Percentiles rank a stretch among this genome's conserved stretches.
These are phyloP conservation scores for Hylaeus anthracinus DNA, from an alignment of 1,140 invertebrate species.

Conservation along the genomic window DNA sequence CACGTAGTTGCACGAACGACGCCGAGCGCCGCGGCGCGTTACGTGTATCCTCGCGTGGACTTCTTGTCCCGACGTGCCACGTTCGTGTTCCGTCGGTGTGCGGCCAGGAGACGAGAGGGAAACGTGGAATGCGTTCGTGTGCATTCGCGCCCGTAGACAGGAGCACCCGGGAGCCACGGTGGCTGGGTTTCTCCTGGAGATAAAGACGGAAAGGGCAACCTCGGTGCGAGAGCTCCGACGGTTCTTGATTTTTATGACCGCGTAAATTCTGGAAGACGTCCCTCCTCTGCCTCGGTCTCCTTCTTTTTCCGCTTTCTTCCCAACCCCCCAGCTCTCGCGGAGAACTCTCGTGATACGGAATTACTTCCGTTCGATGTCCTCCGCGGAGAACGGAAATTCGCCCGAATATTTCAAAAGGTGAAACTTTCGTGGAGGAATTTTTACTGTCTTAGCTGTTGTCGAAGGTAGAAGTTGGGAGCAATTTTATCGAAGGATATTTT, in stretches of 20 bases:
- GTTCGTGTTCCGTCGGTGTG: background rate
- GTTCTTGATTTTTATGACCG: conserved; percentile 81
- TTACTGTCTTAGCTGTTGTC: background rate
- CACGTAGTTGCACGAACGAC: conserved; percentile 2
- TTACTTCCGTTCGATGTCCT: conserved; percentile 37
- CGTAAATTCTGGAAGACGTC: conserved; percentile 77
- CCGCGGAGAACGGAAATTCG: conserved; percentile 8
- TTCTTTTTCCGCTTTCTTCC: conserved; percentile 36
- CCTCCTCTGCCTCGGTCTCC: conserved; percentile 25
- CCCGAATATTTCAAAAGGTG: conserved; percentile 12
- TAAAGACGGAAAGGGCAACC: conserved; percentile 72
- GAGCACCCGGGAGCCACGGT: conserved; percentile 15
- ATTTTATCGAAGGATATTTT: background rate
- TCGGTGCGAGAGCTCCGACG: conserved; percentile 76
- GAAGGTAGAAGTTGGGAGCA: no score
- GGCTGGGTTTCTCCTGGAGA: conserved; percentile 44
- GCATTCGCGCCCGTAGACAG: conserved; percentile 36
- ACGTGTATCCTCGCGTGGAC: background rate
- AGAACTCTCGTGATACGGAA: conserved; percentile 7
- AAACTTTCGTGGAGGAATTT: background rate
- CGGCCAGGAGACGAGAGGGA: background rate
- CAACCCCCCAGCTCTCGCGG: background rate
- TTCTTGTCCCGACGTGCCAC: background rate
- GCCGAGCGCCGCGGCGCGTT: background rate
- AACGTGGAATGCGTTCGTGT: conserved; percentile 23